Evolutionary conservation across 2,113 vertebrate genomes (phyloP).

Genomic region (Scatophagus argus): DNA sequence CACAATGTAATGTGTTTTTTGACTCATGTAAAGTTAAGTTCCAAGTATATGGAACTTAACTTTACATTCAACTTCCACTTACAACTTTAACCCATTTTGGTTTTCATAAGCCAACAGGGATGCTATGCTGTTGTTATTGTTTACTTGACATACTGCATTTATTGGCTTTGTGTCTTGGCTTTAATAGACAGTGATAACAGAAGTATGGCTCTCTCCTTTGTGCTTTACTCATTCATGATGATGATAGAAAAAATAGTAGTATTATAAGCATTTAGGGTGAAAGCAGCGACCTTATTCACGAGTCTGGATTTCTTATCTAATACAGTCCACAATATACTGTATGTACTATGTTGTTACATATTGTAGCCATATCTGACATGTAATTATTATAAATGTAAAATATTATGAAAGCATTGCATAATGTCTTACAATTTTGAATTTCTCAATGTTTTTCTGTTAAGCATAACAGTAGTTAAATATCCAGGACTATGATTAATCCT

Average conservation of each 20-base stretch:
- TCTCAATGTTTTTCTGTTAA: neutral
- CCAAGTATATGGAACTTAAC: neutral
- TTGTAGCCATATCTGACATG: neutral
- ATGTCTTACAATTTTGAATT: neutral
- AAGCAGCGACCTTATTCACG: too few species aligned
- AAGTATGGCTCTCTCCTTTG: neutral
- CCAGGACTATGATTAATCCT: neutral
- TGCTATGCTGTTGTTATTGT: neutral
- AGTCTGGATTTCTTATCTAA: too few species aligned
- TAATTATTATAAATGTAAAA: neutral
- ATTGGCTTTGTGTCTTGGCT: neutral
- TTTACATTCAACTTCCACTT: neutral
- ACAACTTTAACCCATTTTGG: neutral
- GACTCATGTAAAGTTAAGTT: neutral
- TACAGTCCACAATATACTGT: neutral
- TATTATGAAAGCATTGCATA: neutral
- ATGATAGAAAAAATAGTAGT: neutral
- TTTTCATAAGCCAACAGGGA: too few species aligned
- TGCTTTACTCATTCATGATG: neutral
- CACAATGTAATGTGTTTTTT: neutral
- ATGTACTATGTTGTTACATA: neutral
- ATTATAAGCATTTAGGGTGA: too few species aligned
- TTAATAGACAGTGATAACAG: neutral
- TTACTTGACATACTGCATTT: neutral
- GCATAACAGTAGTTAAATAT: neutral